Evolutionary conservation across 2,113 vertebrate genomes (phyloP).

Genomic region (Rhea pennata): DNA sequence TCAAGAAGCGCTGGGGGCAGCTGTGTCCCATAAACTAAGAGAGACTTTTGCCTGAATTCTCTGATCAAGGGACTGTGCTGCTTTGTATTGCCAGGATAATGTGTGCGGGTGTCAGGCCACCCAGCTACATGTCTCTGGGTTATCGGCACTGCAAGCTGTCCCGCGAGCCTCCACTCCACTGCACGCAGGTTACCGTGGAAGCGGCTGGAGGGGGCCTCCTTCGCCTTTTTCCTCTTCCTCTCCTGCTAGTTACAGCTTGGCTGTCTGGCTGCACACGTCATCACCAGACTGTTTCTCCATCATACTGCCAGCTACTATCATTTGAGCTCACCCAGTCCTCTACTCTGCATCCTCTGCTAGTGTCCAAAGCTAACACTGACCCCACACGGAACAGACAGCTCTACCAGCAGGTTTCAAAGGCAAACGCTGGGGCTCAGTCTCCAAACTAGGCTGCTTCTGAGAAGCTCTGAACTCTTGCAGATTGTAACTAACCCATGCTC

Average conservation of each 20-base stretch:
- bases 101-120: background rate
- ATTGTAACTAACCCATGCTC: background rate
- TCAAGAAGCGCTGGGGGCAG: background rate
- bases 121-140: accelerated
- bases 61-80: background rate
- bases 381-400: background rate
- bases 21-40: too few species aligned
- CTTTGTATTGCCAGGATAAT: background rate
- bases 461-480: background rate
- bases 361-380: background rate
- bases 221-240: background rate
- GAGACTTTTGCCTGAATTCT: background rate
- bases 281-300: background rate
- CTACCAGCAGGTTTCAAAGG: too few species aligned
- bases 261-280: background rate
- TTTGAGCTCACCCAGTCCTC: background rate
- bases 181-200: accelerated
- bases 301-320: background rate
- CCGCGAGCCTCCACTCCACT: accelerated
- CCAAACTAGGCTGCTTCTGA: background rate
- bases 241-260: background rate
- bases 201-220: background rate
- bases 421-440: background rate
- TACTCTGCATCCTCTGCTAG: background rate
- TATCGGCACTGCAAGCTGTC: accelerated